Percentiles rank a stretch among this genome's conserved stretches.
phyloP scores from a whole-genome alignment of 2,888 invertebrate species.

The Corbicula japonica region DNA sequence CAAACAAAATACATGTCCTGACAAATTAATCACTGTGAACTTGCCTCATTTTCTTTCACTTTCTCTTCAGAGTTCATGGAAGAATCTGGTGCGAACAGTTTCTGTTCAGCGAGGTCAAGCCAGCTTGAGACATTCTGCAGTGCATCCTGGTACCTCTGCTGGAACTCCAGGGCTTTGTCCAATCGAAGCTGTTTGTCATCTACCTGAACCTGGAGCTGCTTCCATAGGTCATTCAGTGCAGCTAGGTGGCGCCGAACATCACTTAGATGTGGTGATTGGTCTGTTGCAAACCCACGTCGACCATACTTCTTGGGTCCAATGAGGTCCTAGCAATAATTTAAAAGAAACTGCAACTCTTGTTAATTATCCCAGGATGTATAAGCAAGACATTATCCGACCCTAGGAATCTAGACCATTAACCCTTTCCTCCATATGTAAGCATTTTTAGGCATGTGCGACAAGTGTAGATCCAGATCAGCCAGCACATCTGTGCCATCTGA shows the following conservation, averaged over 20 bases:
- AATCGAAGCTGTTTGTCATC: conserved; percentile 77
- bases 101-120: conserved; percentile 82
- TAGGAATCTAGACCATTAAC: no score
- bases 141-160: conserved; percentile 82
- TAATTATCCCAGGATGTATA: no score
- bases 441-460: no score
- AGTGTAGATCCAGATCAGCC: no score
- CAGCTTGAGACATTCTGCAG: conserved; percentile 80
- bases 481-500: no score
- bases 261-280: conserved; percentile 64
- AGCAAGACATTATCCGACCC: no score
- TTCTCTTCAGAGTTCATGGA: conserved; percentile 76
- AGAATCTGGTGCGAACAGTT: conserved; percentile 73
- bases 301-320: conserved; percentile 62
- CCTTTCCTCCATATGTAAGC: no score
- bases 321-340: conserved; percentile 63
- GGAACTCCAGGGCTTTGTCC: conserved; percentile 78
- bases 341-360: no score
- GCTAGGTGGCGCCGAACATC: conserved; percentile 73
- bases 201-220: conserved; percentile 75
- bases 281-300: conserved; percentile 46
- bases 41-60: conserved; percentile 82
- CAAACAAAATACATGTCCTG: no score
- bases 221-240: conserved; percentile 78
- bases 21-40: no score